Percentiles rank a stretch among this genome's conserved stretches.
These are phyloP conservation scores for Hermetia illucens DNA, from an alignment of 1,140 invertebrate species.

Conservation along the genomic window DNA sequence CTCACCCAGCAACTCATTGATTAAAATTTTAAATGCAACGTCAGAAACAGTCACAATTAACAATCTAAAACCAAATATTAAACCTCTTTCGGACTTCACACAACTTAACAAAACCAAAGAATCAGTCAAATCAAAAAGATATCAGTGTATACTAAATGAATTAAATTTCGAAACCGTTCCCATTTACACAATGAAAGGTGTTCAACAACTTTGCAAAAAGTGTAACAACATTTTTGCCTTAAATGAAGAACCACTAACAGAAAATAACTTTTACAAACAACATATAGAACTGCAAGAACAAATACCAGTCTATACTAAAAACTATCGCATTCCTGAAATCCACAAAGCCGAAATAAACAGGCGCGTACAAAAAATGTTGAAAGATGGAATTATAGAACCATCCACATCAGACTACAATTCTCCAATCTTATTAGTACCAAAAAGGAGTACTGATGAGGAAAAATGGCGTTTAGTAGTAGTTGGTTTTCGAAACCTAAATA, in stretches of 20 bases:
- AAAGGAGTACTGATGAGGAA: not conserved
- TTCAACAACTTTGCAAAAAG: slow-evolving; percentile 7
- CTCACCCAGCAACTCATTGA: too few relatives aligned
- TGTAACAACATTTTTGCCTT: slow-evolving; percentile 10
- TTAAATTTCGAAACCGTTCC: too few relatives aligned
- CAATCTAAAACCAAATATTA: too few relatives aligned
- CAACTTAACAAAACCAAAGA: too few relatives aligned
- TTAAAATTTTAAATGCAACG: too few relatives aligned
- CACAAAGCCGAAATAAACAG: not conserved
- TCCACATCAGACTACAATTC: not conserved
- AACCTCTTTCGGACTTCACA: too few relatives aligned
- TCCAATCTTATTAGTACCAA: slow-evolving; percentile 1
- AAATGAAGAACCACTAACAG: slow-evolving; percentile 6
- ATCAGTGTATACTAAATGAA: too few relatives aligned
- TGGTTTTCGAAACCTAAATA: slow-evolving; percentile 5
- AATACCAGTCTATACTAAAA: not conserved
- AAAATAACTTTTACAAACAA: slow-evolving; percentile 11
- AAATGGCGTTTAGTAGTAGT: not conserved
- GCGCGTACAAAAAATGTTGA: not conserved
- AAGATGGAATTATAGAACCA: slow-evolving; percentile 1
- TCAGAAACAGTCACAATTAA: too few relatives aligned
- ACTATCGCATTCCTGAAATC: not conserved
- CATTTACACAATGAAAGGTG: too few relatives aligned
- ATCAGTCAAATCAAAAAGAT: too few relatives aligned
- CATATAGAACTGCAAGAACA: slow-evolving; percentile 3